Conservation (phyloP, 2,113 vertebrate species). For the Tragulus kanchil region DNA sequence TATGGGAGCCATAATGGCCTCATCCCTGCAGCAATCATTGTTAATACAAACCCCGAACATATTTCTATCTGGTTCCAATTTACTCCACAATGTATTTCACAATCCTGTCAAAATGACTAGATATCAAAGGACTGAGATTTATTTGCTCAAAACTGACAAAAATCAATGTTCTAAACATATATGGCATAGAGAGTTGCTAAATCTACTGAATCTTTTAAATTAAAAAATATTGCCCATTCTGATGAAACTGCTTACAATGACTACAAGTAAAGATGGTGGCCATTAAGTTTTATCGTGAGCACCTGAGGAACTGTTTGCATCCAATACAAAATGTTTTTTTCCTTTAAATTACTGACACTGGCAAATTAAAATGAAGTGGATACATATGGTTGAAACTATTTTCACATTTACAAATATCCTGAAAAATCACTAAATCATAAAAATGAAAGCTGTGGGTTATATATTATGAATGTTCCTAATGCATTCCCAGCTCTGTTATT, state of each 20-base stretch:
- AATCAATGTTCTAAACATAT: conserved; percentile 90
- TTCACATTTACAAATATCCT: conserved; percentile 93
- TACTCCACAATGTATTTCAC: conserved; percentile 89
- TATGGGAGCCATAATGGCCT: conserved; percentile 93
- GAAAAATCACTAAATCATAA: conserved; percentile 93
- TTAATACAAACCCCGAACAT: conserved; percentile 93
- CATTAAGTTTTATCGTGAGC: conserved; percentile 92
- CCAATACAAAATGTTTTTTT: conserved; percentile 89
- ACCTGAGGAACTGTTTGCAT: conserved; percentile 91
- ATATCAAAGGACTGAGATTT: conserved; percentile 92
- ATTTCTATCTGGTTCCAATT: conserved; percentile 89
- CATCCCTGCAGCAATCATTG: conserved; percentile 96
- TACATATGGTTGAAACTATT: conserved; percentile 93
- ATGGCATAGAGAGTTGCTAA: conserved; percentile 88
- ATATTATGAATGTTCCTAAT: conserved; percentile 92
- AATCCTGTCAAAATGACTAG: conserved; percentile 88
- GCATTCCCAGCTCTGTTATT: conserved; percentile 90
- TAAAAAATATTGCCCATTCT: conserved; percentile 93
- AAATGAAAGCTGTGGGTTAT: conserved; percentile 90
- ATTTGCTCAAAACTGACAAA: conserved; percentile 92
- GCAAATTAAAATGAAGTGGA: conserved; percentile 95
- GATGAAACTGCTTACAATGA: conserved; percentile 93
- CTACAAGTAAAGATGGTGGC: conserved; percentile 92
- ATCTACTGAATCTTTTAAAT: conserved; percentile 92
- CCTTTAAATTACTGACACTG: conserved; percentile 93